Evolutionary conservation across 2,888 invertebrate species (phyloP).

Genomic region (Mongoloraphidia duomilia): DNA sequence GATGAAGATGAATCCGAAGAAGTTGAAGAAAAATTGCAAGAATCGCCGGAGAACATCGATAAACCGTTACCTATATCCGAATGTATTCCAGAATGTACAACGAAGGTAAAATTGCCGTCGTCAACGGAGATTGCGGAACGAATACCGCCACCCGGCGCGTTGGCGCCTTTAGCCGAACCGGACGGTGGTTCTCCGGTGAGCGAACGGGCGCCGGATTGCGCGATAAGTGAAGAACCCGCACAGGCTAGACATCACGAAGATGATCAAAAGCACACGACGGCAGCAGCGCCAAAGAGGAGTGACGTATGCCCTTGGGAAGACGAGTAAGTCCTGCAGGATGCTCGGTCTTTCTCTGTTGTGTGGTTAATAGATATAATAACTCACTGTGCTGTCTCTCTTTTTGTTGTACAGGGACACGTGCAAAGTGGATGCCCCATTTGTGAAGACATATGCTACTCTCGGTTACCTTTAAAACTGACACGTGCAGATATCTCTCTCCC

Average conservation of each 20-base stretch:
- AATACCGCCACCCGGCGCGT: conserved; percentile 27
- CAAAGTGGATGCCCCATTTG: conserved; percentile 78
- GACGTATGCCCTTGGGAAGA: conserved; percentile 92
- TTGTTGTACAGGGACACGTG: conserved; percentile 64
- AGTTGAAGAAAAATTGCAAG: conserved; percentile 8
- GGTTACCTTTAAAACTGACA: conserved; percentile 64
- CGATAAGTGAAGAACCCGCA: conserved; percentile 4
- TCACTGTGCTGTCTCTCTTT: conserved; percentile 15
- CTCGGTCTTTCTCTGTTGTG: too few species aligned
- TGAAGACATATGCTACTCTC: conserved; percentile 86
- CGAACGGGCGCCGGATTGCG: conserved; percentile 38
- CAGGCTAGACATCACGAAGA: neutral
- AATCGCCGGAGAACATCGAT: conserved; percentile 10
- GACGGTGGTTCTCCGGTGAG: conserved; percentile 53
- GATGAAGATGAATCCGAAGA: conserved; percentile 7
- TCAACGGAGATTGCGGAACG: conserved; percentile 19
- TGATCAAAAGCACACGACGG: conserved; percentile 14
- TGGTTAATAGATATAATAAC: neutral
- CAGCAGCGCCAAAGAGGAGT: conserved; percentile 41
- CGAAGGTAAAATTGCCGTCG: conserved; percentile 1
- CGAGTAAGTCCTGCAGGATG: conserved; percentile 55
- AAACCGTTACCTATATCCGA: conserved; percentile 9
- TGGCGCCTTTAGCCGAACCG: conserved; percentile 54
- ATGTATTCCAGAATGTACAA: neutral
- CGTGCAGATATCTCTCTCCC: too few species aligned